phyloP scores from a whole-genome alignment of 2,113 vertebrate genomes.

The Jaculus jaculus region DNA sequence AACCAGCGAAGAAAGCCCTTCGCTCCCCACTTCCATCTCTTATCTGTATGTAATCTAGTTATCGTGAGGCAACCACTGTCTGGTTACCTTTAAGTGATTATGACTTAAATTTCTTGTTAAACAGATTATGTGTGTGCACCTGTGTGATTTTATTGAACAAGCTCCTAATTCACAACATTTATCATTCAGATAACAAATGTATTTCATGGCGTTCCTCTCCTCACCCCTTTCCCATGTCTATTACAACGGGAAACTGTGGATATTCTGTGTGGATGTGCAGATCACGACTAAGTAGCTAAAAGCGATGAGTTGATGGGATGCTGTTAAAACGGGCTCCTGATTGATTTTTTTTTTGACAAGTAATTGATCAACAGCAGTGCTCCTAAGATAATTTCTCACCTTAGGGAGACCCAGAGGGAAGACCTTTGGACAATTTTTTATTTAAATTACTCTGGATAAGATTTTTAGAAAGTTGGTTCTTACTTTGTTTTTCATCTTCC shows the following conservation, averaged over 20 bases:
- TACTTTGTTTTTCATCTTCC: background rate
- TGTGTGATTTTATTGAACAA: background rate
- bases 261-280: background rate
- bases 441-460: background rate
- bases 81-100: background rate
- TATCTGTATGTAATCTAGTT: background rate
- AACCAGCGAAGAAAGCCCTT: background rate
- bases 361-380: background rate
- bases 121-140: background rate
- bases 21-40: background rate
- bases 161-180: conserved; percentile 2
- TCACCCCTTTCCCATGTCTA: background rate
- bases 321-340: background rate
- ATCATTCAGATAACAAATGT: background rate
- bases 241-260: background rate
- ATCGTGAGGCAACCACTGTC: too few relatives aligned
- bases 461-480: background rate
- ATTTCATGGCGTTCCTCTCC: background rate
- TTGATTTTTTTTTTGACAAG: background rate
- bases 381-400: background rate
- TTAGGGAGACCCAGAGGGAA: background rate
- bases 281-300: background rate
- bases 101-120: conserved; percentile 30
- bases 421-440: background rate
- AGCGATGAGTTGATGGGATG: background rate